These are phyloP conservation scores for Danio kyathit DNA, from an alignment of 2,797 vertebrate genomes.

Conservation along the genomic window DNA sequence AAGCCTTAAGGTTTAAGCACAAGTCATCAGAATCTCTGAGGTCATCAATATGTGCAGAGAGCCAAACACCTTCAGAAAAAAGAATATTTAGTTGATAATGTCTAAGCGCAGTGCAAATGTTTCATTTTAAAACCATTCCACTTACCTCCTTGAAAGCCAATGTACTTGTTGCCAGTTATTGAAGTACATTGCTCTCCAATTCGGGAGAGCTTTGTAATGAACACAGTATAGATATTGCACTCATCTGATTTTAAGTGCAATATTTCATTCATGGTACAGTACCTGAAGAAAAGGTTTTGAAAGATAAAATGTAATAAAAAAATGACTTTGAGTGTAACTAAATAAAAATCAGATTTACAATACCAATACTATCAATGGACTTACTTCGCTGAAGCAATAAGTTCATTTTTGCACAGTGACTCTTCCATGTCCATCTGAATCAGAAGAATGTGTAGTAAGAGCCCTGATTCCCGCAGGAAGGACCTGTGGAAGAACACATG, in stretches of 20 bases:
- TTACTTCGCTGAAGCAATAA: constrained; percentile 82
- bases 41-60: constrained; percentile 80
- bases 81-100: not conserved
- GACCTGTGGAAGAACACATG: constrained; percentile 58
- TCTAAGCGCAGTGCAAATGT: not conserved
- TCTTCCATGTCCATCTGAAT: constrained; percentile 82
- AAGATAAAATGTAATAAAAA: not conserved
- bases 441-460: constrained; percentile 68
- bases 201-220: constrained; percentile 79
- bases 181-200: constrained; percentile 58
- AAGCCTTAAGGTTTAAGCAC: constrained; percentile 74
- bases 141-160: constrained; percentile 83
- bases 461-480: constrained; percentile 65
- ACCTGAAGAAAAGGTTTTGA: constrained; percentile 65
- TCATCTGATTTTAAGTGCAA: constrained; percentile 60
- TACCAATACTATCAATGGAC: not conserved
- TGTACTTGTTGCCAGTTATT: constrained; percentile 72
- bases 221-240: constrained; percentile 70
- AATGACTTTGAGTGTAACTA: not conserved
- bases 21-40: constrained; percentile 78
- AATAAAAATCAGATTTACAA: not conserved
- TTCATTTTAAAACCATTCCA: not conserved
- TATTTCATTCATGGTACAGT: constrained; percentile 80
- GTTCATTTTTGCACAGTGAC: constrained; percentile 76
- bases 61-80: constrained; percentile 74